Percentiles rank a stretch among this genome's conserved stretches.
Conservation (phyloP, 2,113 vertebrate species). For the Myiozetetes cayanensis region DNA sequence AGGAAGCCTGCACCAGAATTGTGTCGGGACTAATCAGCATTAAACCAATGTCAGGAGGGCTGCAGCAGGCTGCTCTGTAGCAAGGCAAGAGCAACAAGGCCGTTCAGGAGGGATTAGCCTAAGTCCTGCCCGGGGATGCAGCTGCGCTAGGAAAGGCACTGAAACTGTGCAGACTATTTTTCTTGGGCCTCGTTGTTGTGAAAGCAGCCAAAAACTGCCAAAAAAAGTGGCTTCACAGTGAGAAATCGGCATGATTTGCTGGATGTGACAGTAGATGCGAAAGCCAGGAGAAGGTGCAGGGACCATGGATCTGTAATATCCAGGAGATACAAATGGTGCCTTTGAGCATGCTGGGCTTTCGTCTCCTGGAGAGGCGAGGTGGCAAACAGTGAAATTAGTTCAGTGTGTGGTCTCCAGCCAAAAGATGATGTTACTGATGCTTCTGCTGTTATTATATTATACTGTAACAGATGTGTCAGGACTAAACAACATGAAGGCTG, state of each 20-base stretch:
- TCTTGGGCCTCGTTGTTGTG: neutral
- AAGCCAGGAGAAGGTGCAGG: neutral
- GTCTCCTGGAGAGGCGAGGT: neutral
- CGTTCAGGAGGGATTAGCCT: slow-evolving; percentile 1
- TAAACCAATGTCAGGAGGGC: slow-evolving; percentile 42
- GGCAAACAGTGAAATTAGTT: neutral
- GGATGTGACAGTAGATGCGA: neutral
- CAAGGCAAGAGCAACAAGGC: neutral
- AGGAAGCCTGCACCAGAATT: slow-evolving; percentile 61
- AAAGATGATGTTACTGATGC: neutral
- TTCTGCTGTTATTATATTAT: neutral
- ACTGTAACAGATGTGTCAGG: neutral
- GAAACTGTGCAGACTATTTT: neutral
- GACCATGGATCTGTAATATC: neutral
- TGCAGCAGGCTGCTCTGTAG: slow-evolving; percentile 21
- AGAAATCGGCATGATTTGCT: neutral
- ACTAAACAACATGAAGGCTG: neutral
- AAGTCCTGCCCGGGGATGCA: neutral
- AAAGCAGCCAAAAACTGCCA: neutral
- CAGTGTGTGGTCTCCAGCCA: neutral
- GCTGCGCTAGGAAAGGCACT: neutral
- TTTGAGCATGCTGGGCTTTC: neutral
- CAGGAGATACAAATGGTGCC: neutral
- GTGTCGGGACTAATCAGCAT: slow-evolving; percentile 62
- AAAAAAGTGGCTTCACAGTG: neutral